Evolutionary conservation across 2,797 vertebrate species (phyloP).

Genomic region (Pygocentrus nattereri): DNA sequence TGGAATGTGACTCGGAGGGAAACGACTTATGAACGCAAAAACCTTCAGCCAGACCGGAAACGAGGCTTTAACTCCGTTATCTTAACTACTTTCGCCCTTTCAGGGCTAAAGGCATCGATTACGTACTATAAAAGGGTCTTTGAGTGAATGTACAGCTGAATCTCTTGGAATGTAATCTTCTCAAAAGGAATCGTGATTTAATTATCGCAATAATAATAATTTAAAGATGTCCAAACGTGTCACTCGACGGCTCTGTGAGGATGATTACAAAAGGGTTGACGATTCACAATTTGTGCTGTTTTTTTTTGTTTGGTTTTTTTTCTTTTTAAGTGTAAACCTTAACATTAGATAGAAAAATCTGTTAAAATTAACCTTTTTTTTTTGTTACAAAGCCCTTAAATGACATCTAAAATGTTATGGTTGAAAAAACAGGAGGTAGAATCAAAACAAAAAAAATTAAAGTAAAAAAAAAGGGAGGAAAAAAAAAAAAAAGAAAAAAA

Average conservation of each 20-base stretch:
- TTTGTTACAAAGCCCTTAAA: conserved; percentile 84
- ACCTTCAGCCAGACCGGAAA: not conserved
- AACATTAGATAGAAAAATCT: conserved; percentile 78
- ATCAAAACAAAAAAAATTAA: conserved; percentile 79
- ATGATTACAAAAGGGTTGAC: conserved; percentile 44
- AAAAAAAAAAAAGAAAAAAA: conserved; percentile 61
- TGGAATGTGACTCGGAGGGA: not conserved
- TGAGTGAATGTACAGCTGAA: conserved; percentile 33
- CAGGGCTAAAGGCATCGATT: conserved; percentile 17
- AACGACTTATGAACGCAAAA: fast-evolving
- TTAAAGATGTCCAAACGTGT: conserved; percentile 53
- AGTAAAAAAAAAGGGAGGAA: conserved; percentile 77
- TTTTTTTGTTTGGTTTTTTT: not conserved
- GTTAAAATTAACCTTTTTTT: conserved; percentile 80
- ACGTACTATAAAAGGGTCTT: conserved; percentile 37
- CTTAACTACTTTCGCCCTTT: not conserved
- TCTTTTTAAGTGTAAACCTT: conserved; percentile 70
- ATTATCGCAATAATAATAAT: conserved; percentile 24
- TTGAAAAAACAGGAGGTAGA: conserved; percentile 91
- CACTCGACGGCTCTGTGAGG: conserved; percentile 32
- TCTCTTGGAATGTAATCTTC: conserved; percentile 49
- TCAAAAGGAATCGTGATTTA: conserved; percentile 15
- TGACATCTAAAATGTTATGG: conserved; percentile 83
- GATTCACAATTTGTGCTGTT: conserved; percentile 54
- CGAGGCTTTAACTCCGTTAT: too few relatives aligned